Evolutionary conservation across 1,140 invertebrate species (phyloP).

Genomic region (Contarinia nasturtii): DNA sequence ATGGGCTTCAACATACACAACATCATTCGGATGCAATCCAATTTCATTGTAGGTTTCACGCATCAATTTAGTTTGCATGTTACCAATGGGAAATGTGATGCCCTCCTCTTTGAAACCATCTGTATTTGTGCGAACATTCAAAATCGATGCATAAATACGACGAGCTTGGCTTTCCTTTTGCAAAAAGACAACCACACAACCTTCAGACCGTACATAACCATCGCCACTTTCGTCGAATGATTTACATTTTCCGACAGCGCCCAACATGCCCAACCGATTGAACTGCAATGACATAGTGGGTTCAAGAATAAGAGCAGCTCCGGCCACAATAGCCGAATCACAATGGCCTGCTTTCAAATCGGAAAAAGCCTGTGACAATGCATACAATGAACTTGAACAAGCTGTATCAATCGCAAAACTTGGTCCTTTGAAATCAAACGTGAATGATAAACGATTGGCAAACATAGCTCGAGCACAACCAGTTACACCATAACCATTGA

Average conservation of each 20-base stretch:
- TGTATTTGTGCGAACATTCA: conserved; percentile 72
- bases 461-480: conserved; percentile 91
- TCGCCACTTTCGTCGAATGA: conserved; percentile 80
- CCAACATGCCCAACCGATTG: conserved; percentile 77
- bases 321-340: conserved; percentile 83
- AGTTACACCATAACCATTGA: conserved; percentile 82
- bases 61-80: conserved; percentile 69
- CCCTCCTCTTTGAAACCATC: conserved; percentile 78
- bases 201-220: conserved; percentile 87
- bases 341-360: conserved; percentile 72
- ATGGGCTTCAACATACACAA: conserved; percentile 85
- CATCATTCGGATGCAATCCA: conserved; percentile 59
- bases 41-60: conserved; percentile 67
- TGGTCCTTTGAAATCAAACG: conserved; percentile 82
- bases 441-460: conserved; percentile 85
- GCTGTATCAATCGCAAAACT: conserved; percentile 89
- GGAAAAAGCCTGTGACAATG: conserved; percentile 65
- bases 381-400: conserved; percentile 82
- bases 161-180: conserved; percentile 57
- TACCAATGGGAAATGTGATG: conserved; percentile 79
- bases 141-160: conserved; percentile 67
- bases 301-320: conserved; percentile 64
- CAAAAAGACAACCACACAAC: conserved; percentile 57
- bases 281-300: conserved; percentile 84
- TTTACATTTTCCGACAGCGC: conserved; percentile 72